phyloP scores from a whole-genome alignment of 2,797 vertebrate species.

The Percopsis omiscomaycus region DNA sequence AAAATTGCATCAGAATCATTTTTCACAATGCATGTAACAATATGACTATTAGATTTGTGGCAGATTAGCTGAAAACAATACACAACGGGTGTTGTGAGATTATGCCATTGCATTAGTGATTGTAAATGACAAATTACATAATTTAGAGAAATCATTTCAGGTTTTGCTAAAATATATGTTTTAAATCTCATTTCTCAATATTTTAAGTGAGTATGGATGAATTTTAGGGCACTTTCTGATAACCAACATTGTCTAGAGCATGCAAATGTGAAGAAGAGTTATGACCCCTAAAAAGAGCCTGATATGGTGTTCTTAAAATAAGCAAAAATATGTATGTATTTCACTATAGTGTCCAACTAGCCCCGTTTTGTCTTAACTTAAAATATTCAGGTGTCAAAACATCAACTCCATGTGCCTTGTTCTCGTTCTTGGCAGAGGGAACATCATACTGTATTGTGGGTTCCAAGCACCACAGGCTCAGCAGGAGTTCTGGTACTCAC shows the following conservation, averaged over 20 bases:
- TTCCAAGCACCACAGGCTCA: constrained; percentile 72
- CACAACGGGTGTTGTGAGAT: background rate
- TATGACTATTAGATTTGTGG: constrained; percentile 13
- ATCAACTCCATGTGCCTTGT: constrained; percentile 28
- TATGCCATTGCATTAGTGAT: background rate
- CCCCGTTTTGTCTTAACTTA: constrained; percentile 15
- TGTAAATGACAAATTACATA: background rate
- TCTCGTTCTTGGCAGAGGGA: constrained; percentile 49
- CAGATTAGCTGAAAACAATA: constrained; percentile 17
- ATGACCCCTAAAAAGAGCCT: constrained; percentile 50
- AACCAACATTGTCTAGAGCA: constrained; percentile 30
- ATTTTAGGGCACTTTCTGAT: too few relatives aligned
- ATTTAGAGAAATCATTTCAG: background rate
- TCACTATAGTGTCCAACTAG: too few relatives aligned
- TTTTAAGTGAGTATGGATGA: background rate
- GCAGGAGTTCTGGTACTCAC: constrained; percentile 70
- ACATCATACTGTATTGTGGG: constrained; percentile 45
- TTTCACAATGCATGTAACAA: background rate
- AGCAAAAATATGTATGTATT: too few relatives aligned
- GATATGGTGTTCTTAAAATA: constrained; percentile 49
- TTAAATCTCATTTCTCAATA: constrained; percentile 37
- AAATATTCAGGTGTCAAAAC: constrained; percentile 54
- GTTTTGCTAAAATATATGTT: constrained; percentile 1
- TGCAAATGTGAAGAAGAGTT: constrained; percentile 55
- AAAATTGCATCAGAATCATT: background rate